Evolutionary conservation across 2,113 vertebrate species (phyloP), one percentile per base, ranked within the genome.

Genomic region (Hiodon alosoides): DNA sequence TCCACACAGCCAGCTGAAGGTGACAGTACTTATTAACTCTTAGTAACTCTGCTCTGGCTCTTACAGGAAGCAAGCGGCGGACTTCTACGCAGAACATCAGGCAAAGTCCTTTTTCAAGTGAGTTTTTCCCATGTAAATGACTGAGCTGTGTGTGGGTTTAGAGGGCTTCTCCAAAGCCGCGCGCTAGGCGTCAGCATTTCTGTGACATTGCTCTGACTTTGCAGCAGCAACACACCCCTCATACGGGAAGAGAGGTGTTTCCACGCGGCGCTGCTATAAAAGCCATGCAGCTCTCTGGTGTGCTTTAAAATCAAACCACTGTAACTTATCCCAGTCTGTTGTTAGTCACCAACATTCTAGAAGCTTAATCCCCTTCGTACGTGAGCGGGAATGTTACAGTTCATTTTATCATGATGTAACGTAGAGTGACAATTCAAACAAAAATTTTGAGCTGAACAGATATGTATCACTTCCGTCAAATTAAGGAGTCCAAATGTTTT

Each of bases 81-180:
- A 99, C 89, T 94, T 99, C 86, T 93, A 95, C 5, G 76, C 80
- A 74, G 95, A 98, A 75, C 92, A 98, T 88, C 95, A 93, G 59
- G 88, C 94, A 82, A 98, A 90, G 83, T 92, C 94, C 60, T 94
- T 93, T 88, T 97, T 92, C 84, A 95, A 91, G 96, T 97, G 90
- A 83, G 95, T 96, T 69, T 76, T 62, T 79, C 16, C 78, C 68
- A 57, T n/a, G 82, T 87, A 57, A 89, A 89, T 88, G 76, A 89
- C 86, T 87, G 68, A 80, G 82, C 17, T 7, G n/a, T 54, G 51
- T 55, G 31, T 53, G n/a, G 53, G 16, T 17, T 5, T 5, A 5
- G 31, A 51, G 6, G 70, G 54, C 5, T 3, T 10, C 8, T 54
- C 48, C 57, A 78, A 47, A 69, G 46, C 50, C 53, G 2, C 62